phyloP scores from a whole-genome alignment of 2,797 vertebrate species.

The Sebastes aleutianus region DNA sequence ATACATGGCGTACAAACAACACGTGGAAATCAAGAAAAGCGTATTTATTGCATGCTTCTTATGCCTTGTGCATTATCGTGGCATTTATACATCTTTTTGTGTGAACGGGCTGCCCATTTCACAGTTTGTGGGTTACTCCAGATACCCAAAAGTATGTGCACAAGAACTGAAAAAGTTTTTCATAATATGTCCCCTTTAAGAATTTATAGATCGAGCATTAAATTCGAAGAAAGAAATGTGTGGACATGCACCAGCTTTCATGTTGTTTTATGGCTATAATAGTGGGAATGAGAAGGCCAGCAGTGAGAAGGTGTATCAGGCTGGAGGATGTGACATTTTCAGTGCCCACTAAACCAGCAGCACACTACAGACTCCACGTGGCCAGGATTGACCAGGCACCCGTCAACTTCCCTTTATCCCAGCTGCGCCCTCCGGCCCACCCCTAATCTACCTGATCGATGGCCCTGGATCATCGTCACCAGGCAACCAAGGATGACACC shows the following conservation, averaged over 20 bases:
- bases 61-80: too few species aligned
- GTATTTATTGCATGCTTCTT: too few species aligned
- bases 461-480: constrained; percentile 67
- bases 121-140: too few species aligned
- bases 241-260: neutral
- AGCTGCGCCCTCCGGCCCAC: constrained; percentile 40
- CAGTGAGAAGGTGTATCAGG: neutral
- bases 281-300: neutral
- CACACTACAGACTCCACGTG: constrained; percentile 1
- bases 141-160: too few species aligned
- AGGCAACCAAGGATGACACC: constrained; percentile 74
- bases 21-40: accelerated
- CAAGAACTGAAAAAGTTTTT: too few species aligned
- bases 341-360: constrained; percentile 27
- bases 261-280: neutral
- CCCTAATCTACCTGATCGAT: constrained; percentile 74
- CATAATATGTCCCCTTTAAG: too few species aligned
- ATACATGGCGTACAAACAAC: too few species aligned
- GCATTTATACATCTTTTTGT: too few species aligned
- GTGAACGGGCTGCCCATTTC: too few species aligned
- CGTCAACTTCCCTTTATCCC: constrained; percentile 62
- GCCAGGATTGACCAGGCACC: constrained; percentile 51
- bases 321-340: constrained; percentile 59
- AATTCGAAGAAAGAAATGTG: neutral
- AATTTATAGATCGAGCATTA: neutral